These are phyloP conservation scores for Xanthia icteritia DNA, from an alignment of 2,888 invertebrate species.

Conservation along the genomic window DNA sequence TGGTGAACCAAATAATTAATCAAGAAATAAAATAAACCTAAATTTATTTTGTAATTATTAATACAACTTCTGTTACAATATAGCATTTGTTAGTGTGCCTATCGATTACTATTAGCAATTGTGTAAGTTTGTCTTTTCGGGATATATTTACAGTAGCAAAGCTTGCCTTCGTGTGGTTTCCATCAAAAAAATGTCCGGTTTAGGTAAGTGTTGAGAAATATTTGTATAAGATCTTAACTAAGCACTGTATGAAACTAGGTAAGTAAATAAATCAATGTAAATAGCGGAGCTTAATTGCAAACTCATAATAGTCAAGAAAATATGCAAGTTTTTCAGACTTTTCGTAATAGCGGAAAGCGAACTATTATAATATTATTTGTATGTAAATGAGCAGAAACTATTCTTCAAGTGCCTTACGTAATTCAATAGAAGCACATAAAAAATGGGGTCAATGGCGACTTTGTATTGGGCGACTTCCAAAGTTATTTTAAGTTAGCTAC, in stretches of 20 bases:
- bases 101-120: background rate
- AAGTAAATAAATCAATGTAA: background rate
- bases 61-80: background rate
- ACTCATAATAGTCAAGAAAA: background rate
- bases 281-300: background rate
- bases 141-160: background rate
- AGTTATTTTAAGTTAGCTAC: conserved; percentile 4
- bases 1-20: no score
- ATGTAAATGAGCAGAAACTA: conserved; percentile 45
- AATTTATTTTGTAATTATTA: background rate
- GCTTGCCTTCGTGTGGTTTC: background rate
- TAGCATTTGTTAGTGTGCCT: background rate
- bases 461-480: conserved; percentile 24
- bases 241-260: background rate
- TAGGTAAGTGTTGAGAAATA: background rate
- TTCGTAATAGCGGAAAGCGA: conserved; percentile 9
- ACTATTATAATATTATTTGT: conserved; percentile 42
- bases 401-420: background rate
- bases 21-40: no score
- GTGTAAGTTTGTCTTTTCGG: background rate
- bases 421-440: conserved; percentile 16
- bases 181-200: background rate
- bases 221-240: background rate
- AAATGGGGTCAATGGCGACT: conserved; percentile 43
- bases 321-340: background rate